Conservation (phyloP, 2,888 invertebrate species). For the Lasioglossum vierecki region DNA sequence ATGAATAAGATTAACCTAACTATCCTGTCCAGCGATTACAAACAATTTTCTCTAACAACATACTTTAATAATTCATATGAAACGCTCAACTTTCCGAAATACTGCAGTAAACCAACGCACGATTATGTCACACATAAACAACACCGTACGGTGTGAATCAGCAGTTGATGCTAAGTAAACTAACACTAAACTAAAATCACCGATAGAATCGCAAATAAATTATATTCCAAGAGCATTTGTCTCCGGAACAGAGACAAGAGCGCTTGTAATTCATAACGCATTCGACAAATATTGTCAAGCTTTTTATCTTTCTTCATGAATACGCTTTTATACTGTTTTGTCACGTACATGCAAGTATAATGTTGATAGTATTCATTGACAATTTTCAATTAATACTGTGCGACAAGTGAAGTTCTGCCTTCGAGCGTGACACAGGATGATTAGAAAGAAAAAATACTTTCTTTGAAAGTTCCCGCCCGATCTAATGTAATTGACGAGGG, state of each 20-base stretch:
- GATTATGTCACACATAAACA: background rate
- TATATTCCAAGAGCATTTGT: background rate
- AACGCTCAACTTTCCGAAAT: background rate
- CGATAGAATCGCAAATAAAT: background rate
- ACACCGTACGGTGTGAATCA: background rate
- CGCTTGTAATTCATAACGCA: background rate
- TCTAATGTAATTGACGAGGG: background rate
- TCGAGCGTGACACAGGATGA: background rate
- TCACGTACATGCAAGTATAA: background rate
- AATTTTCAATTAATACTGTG: background rate
- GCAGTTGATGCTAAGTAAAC: no score
- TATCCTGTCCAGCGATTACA: background rate
- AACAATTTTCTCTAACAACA: background rate
- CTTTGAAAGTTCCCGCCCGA: slow-evolving; percentile 42
- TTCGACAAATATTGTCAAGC: background rate
- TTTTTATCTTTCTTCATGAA: background rate
- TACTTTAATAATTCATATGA: background rate
- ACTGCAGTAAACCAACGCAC: background rate
- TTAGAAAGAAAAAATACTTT: background rate
- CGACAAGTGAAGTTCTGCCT: background rate
- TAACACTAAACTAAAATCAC: background rate
- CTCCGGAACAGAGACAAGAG: background rate
- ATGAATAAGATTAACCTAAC: slow-evolving; percentile 9
- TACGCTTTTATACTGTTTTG: background rate
- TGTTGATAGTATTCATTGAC: background rate